Conservation (phyloP, 1,140 invertebrate genomes). For the Coenobita brevimanus region DNA sequence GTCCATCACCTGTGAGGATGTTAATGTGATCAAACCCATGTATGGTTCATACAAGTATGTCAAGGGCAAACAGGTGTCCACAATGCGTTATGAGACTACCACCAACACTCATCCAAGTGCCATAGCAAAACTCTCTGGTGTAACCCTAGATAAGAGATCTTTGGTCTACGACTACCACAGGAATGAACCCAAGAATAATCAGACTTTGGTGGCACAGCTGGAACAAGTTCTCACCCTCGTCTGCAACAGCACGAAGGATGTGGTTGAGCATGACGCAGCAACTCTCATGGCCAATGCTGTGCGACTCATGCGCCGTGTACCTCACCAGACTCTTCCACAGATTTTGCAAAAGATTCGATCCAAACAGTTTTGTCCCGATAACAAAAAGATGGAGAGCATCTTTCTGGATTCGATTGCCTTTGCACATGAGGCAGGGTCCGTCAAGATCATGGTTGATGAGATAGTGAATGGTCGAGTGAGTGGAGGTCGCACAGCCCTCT, state of each 20-base stretch:
- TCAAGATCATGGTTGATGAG: conserved; percentile 36
- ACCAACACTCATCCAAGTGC: neutral
- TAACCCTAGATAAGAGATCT: neutral
- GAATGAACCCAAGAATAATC: conserved; percentile 17
- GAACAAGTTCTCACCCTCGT: conserved; percentile 28
- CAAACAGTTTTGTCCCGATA: conserved; percentile 4
- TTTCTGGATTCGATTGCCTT: conserved; percentile 43
- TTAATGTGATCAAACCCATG: conserved; percentile 39
- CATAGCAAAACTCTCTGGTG: conserved; percentile 1
- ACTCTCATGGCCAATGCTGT: conserved; percentile 22
- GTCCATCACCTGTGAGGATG: conserved; percentile 50
- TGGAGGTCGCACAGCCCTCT: conserved; percentile 7
- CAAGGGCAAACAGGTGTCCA: conserved; percentile 41
- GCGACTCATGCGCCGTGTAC: conserved; percentile 25
- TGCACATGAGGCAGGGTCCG: conserved; percentile 34
- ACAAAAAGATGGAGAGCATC: conserved; percentile 19
- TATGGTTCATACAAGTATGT: conserved; percentile 45
- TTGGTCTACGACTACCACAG: conserved; percentile 30
- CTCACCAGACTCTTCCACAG: neutral
- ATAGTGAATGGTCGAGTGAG: neutral
- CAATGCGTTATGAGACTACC: conserved; percentile 26
- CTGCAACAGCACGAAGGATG: conserved; percentile 34
- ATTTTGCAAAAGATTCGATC: conserved; percentile 10
- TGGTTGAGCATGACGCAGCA: conserved; percentile 27
- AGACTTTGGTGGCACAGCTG: conserved; percentile 22